phyloP scores from a whole-genome alignment of 2,113 vertebrate genomes.

The Nannospalax galili region DNA sequence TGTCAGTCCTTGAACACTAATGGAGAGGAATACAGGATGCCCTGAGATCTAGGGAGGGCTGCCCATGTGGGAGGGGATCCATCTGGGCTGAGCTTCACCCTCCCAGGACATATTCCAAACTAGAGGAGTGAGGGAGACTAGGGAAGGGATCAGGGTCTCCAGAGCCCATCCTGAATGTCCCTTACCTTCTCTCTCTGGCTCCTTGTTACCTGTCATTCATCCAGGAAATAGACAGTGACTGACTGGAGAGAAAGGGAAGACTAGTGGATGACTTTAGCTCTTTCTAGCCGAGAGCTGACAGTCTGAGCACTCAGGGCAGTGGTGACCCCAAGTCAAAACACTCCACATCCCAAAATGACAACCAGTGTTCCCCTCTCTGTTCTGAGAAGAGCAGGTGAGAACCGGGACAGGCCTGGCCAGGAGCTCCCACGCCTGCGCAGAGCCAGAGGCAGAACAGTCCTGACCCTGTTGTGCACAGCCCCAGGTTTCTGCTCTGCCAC shows the following conservation, averaged over 20 bases:
- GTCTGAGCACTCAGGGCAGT: background rate
- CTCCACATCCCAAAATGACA: background rate
- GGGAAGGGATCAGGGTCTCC: background rate
- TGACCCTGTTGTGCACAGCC: background rate
- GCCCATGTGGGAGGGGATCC: background rate
- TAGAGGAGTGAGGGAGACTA: background rate
- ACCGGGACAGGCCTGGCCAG: background rate
- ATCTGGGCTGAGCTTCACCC: background rate
- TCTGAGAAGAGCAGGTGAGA: background rate
- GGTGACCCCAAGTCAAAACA: background rate
- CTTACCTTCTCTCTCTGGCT: background rate
- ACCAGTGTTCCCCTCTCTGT: background rate
- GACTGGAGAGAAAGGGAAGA: background rate
- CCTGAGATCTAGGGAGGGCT: background rate
- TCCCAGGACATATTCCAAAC: background rate
- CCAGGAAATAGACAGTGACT: background rate
- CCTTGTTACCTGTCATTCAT: background rate
- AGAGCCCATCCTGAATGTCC: background rate
- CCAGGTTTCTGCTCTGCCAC: slow-evolving; percentile 59
- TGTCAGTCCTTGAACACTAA: background rate
- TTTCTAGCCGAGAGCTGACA: background rate
- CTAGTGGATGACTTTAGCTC: background rate
- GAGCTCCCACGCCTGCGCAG: background rate
- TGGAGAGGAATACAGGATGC: background rate
- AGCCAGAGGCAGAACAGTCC: background rate